phyloP scores from a whole-genome alignment of 2,888 invertebrate species.

The Apamea epomidion region DNA sequence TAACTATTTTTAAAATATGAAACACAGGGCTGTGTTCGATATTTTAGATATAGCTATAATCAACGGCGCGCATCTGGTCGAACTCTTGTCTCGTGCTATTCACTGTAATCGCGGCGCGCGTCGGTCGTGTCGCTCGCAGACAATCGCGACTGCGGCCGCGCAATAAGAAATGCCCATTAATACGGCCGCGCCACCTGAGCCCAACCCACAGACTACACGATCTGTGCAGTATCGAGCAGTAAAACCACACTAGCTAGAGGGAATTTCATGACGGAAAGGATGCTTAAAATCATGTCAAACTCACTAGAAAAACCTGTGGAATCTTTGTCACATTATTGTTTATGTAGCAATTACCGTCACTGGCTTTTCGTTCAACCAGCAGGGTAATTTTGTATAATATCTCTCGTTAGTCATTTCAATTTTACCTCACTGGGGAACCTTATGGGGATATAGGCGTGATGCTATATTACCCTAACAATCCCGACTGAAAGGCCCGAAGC shows the following conservation, averaged over 20 bases:
- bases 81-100: slow-evolving; percentile 18
- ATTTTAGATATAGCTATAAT: not conserved
- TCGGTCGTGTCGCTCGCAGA: slow-evolving; percentile 28
- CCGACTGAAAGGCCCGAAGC: not conserved
- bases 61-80: slow-evolving; percentile 34
- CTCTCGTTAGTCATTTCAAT: not conserved
- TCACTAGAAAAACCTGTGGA: not conserved
- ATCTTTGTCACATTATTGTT: not conserved
- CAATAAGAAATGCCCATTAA: slow-evolving; percentile 65
- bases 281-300: not conserved
- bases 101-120: slow-evolving; percentile 5
- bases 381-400: not conserved
- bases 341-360: not conserved
- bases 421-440: no score
- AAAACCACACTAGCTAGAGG: not conserved
- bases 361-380: not conserved
- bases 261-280: not conserved
- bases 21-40: not conserved
- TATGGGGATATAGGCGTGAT: not conserved
- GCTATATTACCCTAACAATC: not conserved
- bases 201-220: slow-evolving; percentile 13
- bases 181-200: slow-evolving; percentile 57
- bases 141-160: slow-evolving; percentile 38
- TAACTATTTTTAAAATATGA: not conserved
- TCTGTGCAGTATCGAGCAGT: slow-evolving; percentile 9